These are phyloP conservation scores for Tamandua tetradactyla DNA, from an alignment of 2,797 vertebrate species.

Conservation along the genomic window DNA sequence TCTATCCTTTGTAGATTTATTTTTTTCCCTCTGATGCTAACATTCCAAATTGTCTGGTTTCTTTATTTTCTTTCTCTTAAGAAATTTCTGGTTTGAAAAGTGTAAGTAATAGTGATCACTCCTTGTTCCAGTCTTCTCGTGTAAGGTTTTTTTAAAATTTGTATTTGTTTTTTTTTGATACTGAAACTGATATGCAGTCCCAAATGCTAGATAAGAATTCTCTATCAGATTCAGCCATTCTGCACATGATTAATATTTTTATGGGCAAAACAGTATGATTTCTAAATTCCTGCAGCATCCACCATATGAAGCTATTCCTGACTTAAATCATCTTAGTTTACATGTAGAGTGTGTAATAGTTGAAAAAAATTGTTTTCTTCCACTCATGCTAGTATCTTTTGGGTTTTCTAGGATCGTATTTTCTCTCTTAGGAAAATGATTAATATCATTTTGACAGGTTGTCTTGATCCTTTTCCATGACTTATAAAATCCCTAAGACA, in stretches of 20 bases:
- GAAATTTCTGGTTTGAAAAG: constrained; percentile 50
- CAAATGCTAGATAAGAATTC: constrained; percentile 59
- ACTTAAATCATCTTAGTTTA: constrained; percentile 43
- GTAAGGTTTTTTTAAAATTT: not conserved
- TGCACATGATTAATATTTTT: constrained; percentile 67
- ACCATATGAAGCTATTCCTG: not conserved
- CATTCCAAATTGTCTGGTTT: not conserved
- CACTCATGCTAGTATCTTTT: not conserved
- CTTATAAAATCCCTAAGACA: not conserved
- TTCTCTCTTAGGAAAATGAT: constrained; percentile 5
- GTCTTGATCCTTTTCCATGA: not conserved
- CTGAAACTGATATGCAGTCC: constrained; percentile 42
- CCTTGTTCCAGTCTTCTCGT: not conserved
- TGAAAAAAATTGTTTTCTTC: constrained; percentile 43
- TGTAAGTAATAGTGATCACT: not conserved
- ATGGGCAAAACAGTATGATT: constrained; percentile 56
- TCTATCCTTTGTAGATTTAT: not conserved
- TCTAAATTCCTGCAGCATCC: constrained; percentile 42
- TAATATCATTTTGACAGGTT: constrained; percentile 11
- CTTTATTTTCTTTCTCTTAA: constrained; percentile 46
- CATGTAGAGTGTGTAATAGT: not conserved
- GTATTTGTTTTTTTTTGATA: not conserved
- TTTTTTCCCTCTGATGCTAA: constrained; percentile 16
- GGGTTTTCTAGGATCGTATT: not conserved
- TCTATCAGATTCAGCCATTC: constrained; percentile 52